Evolutionary conservation across 2,888 invertebrate species (phyloP).

Genomic region (Cephus nigrinus): DNA sequence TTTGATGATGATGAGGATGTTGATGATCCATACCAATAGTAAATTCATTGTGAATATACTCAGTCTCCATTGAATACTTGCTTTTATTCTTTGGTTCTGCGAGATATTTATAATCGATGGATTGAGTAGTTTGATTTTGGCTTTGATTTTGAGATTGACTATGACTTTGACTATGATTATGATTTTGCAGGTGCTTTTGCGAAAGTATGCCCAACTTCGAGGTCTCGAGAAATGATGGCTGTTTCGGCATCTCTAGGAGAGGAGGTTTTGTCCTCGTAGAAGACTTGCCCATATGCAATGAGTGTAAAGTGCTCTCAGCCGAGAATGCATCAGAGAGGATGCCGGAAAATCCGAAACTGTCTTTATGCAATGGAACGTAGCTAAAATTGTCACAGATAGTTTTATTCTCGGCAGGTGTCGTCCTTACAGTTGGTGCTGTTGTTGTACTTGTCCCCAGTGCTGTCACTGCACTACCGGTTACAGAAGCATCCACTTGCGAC

Average conservation of each 20-base stretch:
- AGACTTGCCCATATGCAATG: conserved; percentile 36
- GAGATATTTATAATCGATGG: conserved; percentile 49
- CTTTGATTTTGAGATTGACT: conserved; percentile 22
- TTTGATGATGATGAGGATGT: conserved; percentile 27
- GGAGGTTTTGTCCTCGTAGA: conserved; percentile 50
- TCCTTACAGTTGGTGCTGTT: not conserved
- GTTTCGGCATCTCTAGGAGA: conserved; percentile 47
- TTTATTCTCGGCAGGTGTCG: conserved; percentile 38
- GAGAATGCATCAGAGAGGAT: conserved; percentile 42
- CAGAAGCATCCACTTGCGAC: conserved; percentile 7
- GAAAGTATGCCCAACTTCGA: conserved; percentile 36
- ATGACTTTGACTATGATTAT: conserved; percentile 40
- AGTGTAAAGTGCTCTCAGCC: conserved; percentile 23
- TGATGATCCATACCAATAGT: conserved; percentile 37
- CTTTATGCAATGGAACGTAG: conserved; percentile 54
- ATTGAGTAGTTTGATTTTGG: conserved; percentile 29
- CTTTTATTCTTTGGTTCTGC: conserved; percentile 52
- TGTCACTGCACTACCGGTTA: not conserved
- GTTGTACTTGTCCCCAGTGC: not conserved
- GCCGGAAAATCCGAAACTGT: conserved; percentile 41
- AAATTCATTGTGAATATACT: conserved; percentile 57
- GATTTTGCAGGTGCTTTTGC: conserved; percentile 35
- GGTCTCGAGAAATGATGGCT: conserved; percentile 43
- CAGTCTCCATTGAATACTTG: conserved; percentile 56
- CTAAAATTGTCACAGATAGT: conserved; percentile 56